These are phyloP conservation scores for Phaethon lepturus DNA, from an alignment of 2,113 vertebrate species.

Conservation along the genomic window DNA sequence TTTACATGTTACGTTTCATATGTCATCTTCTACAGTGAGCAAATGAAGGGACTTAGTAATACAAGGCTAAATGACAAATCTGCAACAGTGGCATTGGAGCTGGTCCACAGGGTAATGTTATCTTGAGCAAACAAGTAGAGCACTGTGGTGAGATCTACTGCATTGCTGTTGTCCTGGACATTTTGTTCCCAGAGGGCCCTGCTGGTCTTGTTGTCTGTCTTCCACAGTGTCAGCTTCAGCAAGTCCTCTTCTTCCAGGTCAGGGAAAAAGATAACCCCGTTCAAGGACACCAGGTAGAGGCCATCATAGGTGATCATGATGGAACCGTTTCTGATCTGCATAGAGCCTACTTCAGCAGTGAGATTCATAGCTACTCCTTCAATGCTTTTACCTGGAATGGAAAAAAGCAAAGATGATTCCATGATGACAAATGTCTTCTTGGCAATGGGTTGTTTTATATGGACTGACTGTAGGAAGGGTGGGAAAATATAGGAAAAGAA, in stretches of 20 bases:
- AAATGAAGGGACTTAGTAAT: not conserved
- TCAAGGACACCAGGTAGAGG: constrained; percentile 47
- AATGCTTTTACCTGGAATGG: not conserved
- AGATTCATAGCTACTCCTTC: constrained; percentile 6
- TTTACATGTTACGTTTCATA: not conserved
- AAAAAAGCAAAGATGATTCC: not conserved
- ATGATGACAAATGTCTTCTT: not conserved
- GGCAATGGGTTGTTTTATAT: not conserved
- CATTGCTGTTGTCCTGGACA: accelerated
- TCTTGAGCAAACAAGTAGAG: not conserved
- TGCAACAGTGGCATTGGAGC: accelerated
- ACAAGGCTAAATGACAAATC: not conserved
- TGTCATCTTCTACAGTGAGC: not conserved
- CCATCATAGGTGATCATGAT: constrained; percentile 27
- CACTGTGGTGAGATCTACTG: not conserved
- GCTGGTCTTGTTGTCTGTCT: accelerated
- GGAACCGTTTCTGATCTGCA: constrained; percentile 34
- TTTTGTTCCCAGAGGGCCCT: not conserved
- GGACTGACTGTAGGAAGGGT: not conserved
- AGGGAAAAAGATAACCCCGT: accelerated
- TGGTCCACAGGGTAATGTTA: constrained; percentile 2
- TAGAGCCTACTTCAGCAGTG: not conserved
- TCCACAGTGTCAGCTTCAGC: not conserved
- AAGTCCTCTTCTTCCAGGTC: not conserved
- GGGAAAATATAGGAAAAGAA: not conserved